Evolutionary conservation across 2,888 invertebrate species (phyloP).

Genomic region (Rapana venosa): DNA sequence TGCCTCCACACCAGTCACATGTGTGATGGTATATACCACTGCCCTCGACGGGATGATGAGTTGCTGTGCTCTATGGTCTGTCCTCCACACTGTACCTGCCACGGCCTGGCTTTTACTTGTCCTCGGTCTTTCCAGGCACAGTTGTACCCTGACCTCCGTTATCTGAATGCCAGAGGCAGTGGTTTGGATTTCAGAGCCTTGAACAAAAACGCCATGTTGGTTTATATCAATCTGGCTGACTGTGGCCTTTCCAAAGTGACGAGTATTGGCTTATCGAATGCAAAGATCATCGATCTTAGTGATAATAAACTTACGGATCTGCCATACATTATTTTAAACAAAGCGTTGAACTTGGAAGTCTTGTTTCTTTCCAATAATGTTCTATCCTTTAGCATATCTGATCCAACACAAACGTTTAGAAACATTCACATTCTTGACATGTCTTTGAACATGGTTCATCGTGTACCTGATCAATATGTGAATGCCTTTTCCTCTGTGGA

Average conservation of each 20-base stretch:
- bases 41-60: conserved; percentile 16
- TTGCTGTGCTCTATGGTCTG: conserved; percentile 2
- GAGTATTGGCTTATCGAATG: background rate
- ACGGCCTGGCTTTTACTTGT: conserved; percentile 2
- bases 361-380: background rate
- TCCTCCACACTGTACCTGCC: background rate
- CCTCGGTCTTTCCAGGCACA: background rate
- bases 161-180: background rate
- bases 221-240: background rate
- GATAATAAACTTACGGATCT: background rate
- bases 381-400: background rate
- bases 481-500: background rate
- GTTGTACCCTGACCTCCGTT: background rate
- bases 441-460: background rate
- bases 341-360: background rate
- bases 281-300: background rate
- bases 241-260: background rate
- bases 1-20: background rate
- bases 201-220: background rate
- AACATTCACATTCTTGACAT: background rate
- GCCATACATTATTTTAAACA: background rate
- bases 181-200: background rate
- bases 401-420: too few relatives aligned
- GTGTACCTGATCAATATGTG: background rate
- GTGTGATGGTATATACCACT: conserved; percentile 13